Conservation (phyloP, 2,113 vertebrate genomes). For the Arothron firmamentum region DNA sequence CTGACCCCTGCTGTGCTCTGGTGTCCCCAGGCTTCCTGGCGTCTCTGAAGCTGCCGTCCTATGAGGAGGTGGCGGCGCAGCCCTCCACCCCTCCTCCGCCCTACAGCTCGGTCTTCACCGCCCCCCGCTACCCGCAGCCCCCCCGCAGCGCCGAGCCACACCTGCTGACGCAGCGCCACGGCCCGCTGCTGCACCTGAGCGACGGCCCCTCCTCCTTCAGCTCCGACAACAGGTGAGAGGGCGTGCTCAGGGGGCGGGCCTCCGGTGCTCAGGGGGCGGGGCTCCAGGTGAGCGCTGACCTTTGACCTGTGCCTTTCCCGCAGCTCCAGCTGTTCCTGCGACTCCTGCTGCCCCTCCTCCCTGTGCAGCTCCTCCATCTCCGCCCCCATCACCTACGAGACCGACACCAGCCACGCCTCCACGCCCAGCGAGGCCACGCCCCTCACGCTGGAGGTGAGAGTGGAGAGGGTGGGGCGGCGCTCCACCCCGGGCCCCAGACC, state of each 20-base stretch:
- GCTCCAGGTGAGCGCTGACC: no score
- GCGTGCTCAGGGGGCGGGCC: no score
- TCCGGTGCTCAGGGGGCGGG: no score
- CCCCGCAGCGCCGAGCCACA: constrained; percentile 49
- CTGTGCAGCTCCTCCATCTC: constrained; percentile 83
- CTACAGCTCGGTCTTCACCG: constrained; percentile 78
- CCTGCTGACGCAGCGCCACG: constrained; percentile 57
- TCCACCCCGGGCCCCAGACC: no score
- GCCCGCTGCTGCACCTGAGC: constrained; percentile 63
- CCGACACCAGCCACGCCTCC: constrained; percentile 76
- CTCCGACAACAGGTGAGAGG: constrained; percentile 78
- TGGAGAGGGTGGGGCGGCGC: no score
- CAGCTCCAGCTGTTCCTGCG: constrained; percentile 84
- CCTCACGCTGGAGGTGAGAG: constrained; percentile 39
- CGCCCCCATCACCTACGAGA: constrained; percentile 78
- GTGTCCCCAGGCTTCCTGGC: constrained; percentile 80
- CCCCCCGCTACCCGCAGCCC: constrained; percentile 64
- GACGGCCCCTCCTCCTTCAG: constrained; percentile 76
- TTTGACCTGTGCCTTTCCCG: not conserved
- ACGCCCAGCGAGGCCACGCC: constrained; percentile 67
- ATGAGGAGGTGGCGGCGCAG: constrained; percentile 89
- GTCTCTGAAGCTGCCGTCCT: constrained; percentile 90
- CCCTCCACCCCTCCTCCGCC: constrained; percentile 90
- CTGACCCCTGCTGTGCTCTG: not conserved
- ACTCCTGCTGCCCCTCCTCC: constrained; percentile 83